Conservation (phyloP, 2,888 invertebrate genomes). For the Tenthredo notha region DNA sequence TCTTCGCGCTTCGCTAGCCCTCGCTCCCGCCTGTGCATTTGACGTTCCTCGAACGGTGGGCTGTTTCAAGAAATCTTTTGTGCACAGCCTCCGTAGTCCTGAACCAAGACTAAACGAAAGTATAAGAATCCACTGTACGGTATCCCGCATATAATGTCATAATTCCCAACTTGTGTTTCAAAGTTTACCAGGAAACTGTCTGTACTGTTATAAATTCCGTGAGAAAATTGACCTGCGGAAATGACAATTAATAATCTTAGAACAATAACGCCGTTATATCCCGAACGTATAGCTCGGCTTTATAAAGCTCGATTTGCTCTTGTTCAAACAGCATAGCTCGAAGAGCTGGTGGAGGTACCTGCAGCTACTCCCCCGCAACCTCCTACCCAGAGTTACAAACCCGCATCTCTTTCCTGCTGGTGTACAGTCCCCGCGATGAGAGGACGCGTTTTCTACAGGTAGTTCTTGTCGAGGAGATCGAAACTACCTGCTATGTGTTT, state of each 20-base stretch:
- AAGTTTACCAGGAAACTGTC: not conserved
- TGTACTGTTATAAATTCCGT: not conserved
- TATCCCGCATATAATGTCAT: constrained; percentile 19
- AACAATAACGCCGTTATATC: not conserved
- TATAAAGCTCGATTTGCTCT: constrained; percentile 72
- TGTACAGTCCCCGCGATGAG: not conserved
- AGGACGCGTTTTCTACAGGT: constrained; percentile 20
- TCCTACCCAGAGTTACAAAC: constrained; percentile 38
- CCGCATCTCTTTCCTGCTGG: constrained; percentile 36
- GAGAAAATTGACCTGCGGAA: not conserved
- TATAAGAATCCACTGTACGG: not conserved
- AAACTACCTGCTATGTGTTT: not conserved
- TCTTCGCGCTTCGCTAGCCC: constrained; percentile 14
- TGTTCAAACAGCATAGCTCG: constrained; percentile 77
- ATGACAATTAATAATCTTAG: not conserved
- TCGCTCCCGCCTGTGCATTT: constrained; percentile 54
- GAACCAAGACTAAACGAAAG: not conserved
- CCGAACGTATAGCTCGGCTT: not conserved
- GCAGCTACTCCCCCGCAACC: constrained; percentile 46
- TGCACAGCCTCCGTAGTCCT: not conserved
- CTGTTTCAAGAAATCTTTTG: constrained; percentile 27
- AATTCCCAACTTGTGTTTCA: constrained; percentile 3
- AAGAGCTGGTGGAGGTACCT: constrained; percentile 32
- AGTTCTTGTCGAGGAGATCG: not conserved
- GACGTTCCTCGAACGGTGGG: constrained; percentile 64